Conservation (phyloP, 1,140 invertebrate species). For the Antheraea pernyi region DNA sequence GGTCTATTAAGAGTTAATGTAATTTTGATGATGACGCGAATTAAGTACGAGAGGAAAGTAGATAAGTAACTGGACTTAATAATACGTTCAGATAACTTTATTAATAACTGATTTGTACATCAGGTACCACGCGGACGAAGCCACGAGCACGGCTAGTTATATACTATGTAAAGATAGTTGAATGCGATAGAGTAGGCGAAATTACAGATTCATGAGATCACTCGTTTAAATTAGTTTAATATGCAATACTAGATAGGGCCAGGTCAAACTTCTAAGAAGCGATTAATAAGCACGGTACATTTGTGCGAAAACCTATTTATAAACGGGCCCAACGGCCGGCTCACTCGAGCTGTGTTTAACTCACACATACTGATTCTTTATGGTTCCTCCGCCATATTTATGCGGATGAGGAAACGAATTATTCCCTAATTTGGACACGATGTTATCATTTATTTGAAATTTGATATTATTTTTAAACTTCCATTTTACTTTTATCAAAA, state of each 20-base stretch:
- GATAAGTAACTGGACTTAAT: too few species aligned
- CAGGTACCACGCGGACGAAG: too few species aligned
- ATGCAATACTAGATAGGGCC: slow-evolving; percentile 1
- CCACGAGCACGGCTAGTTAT: too few species aligned
- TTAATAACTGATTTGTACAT: too few species aligned
- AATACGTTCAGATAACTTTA: too few species aligned
- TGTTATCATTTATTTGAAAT: too few species aligned
- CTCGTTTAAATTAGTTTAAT: slow-evolving; percentile 1
- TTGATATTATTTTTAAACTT: too few species aligned
- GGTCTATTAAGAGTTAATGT: too few species aligned
- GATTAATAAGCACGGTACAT: slow-evolving; percentile 11
- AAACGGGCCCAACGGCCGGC: background rate
- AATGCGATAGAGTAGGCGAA: background rate
- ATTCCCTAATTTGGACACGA: background rate
- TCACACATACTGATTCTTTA: background rate
- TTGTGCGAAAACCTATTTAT: slow-evolving; percentile 13
- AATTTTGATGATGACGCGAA: too few species aligned
- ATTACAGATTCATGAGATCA: slow-evolving; percentile 1
- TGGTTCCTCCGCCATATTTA: background rate
- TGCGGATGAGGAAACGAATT: background rate
- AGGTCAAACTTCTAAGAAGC: slow-evolving; percentile 8
- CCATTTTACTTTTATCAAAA: too few species aligned
- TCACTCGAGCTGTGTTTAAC: background rate
- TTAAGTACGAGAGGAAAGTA: too few species aligned
- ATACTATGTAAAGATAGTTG: background rate